Percentiles rank a stretch among this genome's conserved stretches.
Evolutionary conservation across 2,113 vertebrate species (phyloP).

Genomic region (Pseudorasbora parva): DNA sequence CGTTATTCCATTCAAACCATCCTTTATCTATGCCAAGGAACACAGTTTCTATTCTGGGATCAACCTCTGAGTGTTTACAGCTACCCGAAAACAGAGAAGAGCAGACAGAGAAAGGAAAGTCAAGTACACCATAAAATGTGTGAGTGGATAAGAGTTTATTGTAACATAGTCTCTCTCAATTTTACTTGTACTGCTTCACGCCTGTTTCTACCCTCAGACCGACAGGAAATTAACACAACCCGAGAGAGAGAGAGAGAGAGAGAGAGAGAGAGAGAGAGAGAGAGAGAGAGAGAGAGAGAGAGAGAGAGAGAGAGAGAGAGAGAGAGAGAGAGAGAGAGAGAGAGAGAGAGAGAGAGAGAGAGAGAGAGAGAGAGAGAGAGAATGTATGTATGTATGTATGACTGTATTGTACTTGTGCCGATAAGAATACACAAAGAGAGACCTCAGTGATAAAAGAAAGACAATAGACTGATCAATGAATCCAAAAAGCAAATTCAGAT

Average conservation of each 20-base stretch:
- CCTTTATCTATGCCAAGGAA: conserved; percentile 35
- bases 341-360: no score
- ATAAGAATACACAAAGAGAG: neutral
- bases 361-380: no score
- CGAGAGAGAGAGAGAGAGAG: no score
- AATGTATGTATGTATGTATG: no score
- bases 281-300: neutral
- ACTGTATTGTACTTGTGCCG: neutral
- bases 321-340: neutral
- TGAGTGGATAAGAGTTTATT: conserved; percentile 68
- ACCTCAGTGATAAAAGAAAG: neutral
- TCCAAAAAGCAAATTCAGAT: neutral
- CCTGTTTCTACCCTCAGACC: conserved; percentile 38
- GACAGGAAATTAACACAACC: conserved; percentile 46
- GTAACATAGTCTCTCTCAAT: conserved; percentile 65
- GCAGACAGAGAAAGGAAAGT: conserved; percentile 56
- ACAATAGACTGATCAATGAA: neutral
- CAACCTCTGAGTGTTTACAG: conserved; percentile 67
- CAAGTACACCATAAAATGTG: conserved; percentile 56
- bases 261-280: no score
- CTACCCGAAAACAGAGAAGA: conserved; percentile 63
- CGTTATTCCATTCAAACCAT: conserved; percentile 16
- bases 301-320: no score
- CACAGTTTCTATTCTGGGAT: conserved; percentile 61
- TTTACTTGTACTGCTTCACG: conserved; percentile 55